Conservation (phyloP, 2,888 invertebrate species). For the Aphidoletes aphidimyza region DNA sequence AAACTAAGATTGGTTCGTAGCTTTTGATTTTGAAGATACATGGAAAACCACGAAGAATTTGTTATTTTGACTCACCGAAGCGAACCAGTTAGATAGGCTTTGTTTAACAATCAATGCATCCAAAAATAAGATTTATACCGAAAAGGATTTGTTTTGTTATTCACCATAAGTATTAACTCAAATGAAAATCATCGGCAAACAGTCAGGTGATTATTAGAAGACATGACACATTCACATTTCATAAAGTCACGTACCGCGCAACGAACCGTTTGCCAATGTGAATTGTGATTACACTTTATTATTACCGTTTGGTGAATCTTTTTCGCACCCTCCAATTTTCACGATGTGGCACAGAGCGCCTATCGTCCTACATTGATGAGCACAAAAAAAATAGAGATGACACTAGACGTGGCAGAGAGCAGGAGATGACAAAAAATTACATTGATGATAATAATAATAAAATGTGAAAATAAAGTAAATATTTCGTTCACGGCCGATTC, state of each 20-base stretch:
- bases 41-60: no score
- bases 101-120: no score
- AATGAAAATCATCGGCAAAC: neutral
- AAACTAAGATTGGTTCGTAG: no score
- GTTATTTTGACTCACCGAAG: no score
- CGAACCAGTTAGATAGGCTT: no score
- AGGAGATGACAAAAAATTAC: slow-evolving; percentile 40
- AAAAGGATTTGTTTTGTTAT: neutral
- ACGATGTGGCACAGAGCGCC: neutral
- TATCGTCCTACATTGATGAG: no score
- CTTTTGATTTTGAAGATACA: no score
- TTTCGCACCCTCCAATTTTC: slow-evolving; percentile 33
- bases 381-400: neutral
- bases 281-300: slow-evolving; percentile 51
- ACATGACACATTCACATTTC: neutral
- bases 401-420: neutral
- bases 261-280: neutral
- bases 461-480: slow-evolving; percentile 51
- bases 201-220: neutral
- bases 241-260: slow-evolving; percentile 37
- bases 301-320: slow-evolving; percentile 26
- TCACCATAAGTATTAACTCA: neutral
- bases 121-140: no score
- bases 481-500: slow-evolving; percentile 41
- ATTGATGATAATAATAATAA: slow-evolving; percentile 46